phyloP scores from a whole-genome alignment of 1,140 invertebrate species.

The Brachionus paranguensis region DNA sequence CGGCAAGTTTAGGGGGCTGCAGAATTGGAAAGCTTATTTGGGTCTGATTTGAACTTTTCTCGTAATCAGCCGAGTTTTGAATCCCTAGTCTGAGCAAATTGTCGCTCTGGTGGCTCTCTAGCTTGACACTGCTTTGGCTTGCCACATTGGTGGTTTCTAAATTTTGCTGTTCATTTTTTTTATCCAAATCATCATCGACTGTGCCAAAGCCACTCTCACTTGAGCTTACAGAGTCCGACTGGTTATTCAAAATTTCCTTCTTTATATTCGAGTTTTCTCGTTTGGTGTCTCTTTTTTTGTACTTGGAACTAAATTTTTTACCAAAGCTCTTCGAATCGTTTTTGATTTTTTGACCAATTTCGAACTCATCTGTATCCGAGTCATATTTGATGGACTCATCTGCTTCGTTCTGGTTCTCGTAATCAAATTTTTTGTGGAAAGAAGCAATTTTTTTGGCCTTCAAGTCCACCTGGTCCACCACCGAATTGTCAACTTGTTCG shows the following conservation, averaged over 20 bases:
- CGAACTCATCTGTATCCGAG: not conserved
- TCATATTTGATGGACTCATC: not conserved
- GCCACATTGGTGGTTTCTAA: not conserved
- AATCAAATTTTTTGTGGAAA: conserved; percentile 21
- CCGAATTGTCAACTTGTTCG: not conserved
- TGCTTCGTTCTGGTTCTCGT: not conserved
- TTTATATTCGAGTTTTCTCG: not conserved
- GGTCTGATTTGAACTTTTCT: not conserved
- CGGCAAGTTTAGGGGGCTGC: not conserved
- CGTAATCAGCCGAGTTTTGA: not conserved
- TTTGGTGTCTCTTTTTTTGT: conserved; percentile 12
- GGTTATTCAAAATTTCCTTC: conserved; percentile 4
- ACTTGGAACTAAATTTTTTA: conserved; percentile 25
- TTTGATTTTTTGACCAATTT: not conserved
- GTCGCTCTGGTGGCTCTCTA: not conserved
- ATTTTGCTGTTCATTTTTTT: not conserved
- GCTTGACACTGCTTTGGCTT: not conserved
- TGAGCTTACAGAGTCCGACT: not conserved
- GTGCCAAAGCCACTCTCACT: conserved; percentile 32
- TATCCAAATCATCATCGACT: conserved; percentile 23
- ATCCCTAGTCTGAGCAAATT: not conserved
- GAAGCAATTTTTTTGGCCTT: not conserved
- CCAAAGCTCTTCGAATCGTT: not conserved
- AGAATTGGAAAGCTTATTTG: conserved; percentile 31
- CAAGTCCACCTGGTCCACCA: not conserved